phyloP scores from a whole-genome alignment of 2,113 vertebrate genomes.

The Psettodes erumei region DNA sequence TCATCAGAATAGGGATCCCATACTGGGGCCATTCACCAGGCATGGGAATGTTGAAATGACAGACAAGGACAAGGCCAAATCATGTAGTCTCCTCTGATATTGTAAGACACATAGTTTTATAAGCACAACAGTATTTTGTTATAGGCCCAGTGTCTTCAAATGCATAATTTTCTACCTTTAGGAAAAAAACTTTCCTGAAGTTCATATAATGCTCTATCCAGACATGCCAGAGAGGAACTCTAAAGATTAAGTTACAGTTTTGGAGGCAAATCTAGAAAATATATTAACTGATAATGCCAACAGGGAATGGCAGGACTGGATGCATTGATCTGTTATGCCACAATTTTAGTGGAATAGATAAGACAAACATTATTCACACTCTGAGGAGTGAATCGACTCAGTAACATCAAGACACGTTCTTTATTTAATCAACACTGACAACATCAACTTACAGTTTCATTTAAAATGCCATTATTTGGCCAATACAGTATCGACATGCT shows the following conservation, averaged over 20 bases:
- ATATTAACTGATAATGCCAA: not conserved
- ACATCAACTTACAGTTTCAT: not conserved
- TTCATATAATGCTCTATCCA: not conserved
- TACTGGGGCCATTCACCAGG: conserved; percentile 55
- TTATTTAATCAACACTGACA: not conserved
- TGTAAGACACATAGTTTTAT: conserved; percentile 5
- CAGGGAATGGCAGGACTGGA: not conserved
- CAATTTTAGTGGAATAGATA: not conserved
- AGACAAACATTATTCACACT: not conserved
- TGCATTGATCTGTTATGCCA: not conserved
- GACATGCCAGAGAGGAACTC: not conserved
- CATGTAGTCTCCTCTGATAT: conserved; percentile 34
- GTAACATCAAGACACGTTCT: not conserved
- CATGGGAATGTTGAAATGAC: conserved; percentile 60
- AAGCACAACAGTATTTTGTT: not conserved
- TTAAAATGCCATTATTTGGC: not conserved
- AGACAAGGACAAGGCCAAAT: conserved; percentile 40
- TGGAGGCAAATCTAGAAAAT: not conserved
- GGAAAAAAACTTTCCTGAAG: not conserved
- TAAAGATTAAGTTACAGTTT: not conserved
- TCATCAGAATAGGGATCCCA: conserved; percentile 70
- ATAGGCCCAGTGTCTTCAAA: not conserved
- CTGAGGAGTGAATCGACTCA: not conserved
- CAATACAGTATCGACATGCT: not conserved
- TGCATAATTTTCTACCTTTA: not conserved